Evolutionary conservation across 2,888 invertebrate genomes (phyloP).

Genomic region (Petrolisthes cinctipes): DNA sequence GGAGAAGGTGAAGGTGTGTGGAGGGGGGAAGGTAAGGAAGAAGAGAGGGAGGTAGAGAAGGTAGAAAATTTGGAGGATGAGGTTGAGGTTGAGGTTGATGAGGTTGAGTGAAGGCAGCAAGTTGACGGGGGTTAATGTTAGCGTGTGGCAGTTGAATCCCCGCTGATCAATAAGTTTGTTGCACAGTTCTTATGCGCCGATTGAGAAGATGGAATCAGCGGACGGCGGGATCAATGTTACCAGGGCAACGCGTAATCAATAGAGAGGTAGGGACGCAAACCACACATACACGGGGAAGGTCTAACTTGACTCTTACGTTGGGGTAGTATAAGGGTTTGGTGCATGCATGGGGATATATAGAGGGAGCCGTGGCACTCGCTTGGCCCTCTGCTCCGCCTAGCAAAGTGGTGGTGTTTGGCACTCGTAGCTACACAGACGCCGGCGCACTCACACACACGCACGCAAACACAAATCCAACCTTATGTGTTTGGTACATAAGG

Average conservation of each 20-base stretch:
- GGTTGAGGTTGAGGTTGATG: background rate
- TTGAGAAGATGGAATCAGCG: constrained; percentile 57
- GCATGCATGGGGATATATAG: too few relatives aligned
- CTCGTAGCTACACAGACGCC: constrained; percentile 24
- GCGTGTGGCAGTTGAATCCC: constrained; percentile 29
- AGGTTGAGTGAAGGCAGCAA: background rate
- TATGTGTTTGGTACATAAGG: constrained; percentile 8
- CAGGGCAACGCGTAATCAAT: constrained; percentile 58
- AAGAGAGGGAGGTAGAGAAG: background rate
- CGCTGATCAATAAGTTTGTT: constrained; percentile 60
- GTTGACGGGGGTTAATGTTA: constrained; percentile 53
- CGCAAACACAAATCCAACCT: background rate
- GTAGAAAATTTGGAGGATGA: background rate
- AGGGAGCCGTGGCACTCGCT: constrained; percentile 4
- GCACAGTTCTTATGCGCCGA: constrained; percentile 61
- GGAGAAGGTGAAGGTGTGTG: background rate
- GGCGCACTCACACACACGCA: background rate
- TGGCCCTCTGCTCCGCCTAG: constrained; percentile 42
- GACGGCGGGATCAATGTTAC: constrained; percentile 52
- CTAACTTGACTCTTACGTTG: background rate
- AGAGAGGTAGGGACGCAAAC: constrained; percentile 41
- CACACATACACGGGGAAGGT: background rate
- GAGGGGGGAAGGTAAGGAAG: background rate
- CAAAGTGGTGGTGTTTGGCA: constrained; percentile 60
- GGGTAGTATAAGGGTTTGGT: constrained; percentile 4